phyloP scores from a whole-genome alignment of 2,888 invertebrate genomes.

The Opisthograptis luteolata region DNA sequence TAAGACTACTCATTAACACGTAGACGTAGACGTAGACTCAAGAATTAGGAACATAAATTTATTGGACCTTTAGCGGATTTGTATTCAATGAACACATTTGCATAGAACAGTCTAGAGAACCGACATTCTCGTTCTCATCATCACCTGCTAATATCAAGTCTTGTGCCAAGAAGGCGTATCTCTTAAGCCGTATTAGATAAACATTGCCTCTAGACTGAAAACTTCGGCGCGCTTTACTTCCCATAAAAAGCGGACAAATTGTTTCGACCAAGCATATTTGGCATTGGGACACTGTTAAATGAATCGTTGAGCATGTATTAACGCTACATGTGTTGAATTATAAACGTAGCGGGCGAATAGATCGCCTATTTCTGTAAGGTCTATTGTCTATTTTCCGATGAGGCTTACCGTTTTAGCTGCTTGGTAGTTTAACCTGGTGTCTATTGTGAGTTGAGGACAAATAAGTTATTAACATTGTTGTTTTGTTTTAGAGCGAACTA shows the following conservation, averaged over 20 bases:
- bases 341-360: constrained; percentile 34
- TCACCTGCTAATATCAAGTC: constrained; percentile 8
- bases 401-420: constrained; percentile 13
- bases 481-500: constrained; percentile 11
- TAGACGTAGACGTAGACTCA: no score
- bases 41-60: no score
- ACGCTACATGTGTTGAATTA: constrained; percentile 65
- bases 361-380: neutral
- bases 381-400: constrained; percentile 20
- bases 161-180: constrained; percentile 19
- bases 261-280: constrained; percentile 75
- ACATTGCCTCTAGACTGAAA: constrained; percentile 18
- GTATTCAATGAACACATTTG: no score
- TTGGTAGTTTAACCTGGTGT: constrained; percentile 17
- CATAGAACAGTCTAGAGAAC: no score
- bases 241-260: constrained; percentile 73
- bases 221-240: constrained; percentile 67
- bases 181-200: constrained; percentile 27
- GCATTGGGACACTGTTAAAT: constrained; percentile 70
- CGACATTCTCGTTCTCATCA: constrained; percentile 12
- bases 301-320: constrained; percentile 78
- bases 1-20: no score
- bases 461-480: constrained; percentile 15
- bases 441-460: constrained; percentile 12
- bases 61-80: no score